Percentiles rank a stretch among this genome's conserved stretches.
These are phyloP conservation scores for Pogonocichla stellata DNA, from an alignment of 2,113 vertebrate species.

Conservation along the genomic window DNA sequence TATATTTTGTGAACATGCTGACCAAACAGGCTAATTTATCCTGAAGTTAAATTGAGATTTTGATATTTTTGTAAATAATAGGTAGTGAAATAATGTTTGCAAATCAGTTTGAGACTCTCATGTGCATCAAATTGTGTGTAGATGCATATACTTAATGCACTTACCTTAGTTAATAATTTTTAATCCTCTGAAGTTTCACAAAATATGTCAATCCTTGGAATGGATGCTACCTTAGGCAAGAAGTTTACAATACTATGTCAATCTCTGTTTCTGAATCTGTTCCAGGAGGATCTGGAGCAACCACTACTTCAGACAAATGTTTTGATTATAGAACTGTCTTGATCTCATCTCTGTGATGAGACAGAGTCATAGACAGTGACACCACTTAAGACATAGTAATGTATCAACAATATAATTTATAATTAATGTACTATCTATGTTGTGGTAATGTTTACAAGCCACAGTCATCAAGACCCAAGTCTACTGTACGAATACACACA, in stretches of 20 bases:
- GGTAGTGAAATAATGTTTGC: not conserved
- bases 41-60: not conserved
- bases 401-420: slow-evolving; percentile 14
- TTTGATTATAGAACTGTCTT: not conserved
- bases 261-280: not conserved
- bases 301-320: not conserved
- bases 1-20: not conserved
- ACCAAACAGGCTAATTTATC: not conserved
- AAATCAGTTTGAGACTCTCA: not conserved
- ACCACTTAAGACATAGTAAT: not conserved
- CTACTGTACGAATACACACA: not conserved
- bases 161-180: not conserved
- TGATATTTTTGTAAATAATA: not conserved
- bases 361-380: not conserved
- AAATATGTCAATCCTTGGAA: not conserved
- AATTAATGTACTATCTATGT: slow-evolving; percentile 30
- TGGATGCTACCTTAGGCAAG: not conserved
- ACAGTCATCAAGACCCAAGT: not conserved
- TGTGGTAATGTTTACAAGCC: slow-evolving; percentile 13
- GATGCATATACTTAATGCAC: not conserved
- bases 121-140: not conserved
- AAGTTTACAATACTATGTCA: not conserved
- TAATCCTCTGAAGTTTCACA: not conserved
- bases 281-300: not conserved
- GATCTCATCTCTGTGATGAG: not conserved